These are phyloP conservation scores for Decapterus maruadsi DNA, from an alignment of 2,797 vertebrate species.

Conservation along the genomic window DNA sequence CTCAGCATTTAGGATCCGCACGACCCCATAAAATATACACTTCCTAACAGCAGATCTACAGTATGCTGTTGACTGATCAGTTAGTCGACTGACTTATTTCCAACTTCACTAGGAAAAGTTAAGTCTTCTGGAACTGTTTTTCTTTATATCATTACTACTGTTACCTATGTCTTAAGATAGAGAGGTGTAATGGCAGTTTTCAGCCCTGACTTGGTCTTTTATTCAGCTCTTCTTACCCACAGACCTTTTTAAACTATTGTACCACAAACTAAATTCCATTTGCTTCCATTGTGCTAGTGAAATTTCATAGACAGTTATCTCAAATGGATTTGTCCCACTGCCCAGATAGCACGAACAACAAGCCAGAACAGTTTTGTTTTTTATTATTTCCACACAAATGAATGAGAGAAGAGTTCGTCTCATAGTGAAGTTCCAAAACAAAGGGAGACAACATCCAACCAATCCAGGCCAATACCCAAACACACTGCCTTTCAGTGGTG, in stretches of 20 bases:
- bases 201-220: background rate
- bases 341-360: background rate
- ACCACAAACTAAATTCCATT: background rate
- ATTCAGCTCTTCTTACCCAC: background rate
- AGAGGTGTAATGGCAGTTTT: background rate
- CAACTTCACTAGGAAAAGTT: background rate
- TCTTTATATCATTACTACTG: background rate
- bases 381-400: background rate
- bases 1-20: constrained; percentile 6
- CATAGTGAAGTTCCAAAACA: background rate
- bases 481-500: background rate
- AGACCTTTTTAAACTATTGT: background rate
- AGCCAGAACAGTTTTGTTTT: background rate
- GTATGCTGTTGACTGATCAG: background rate
- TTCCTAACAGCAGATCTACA: no score
- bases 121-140: background rate
- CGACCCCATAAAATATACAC: no score
- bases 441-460: background rate
- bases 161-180: background rate
- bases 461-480: background rate
- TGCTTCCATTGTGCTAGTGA: background rate
- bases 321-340: background rate
- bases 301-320: background rate
- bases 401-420: background rate
- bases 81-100: no score